A percentile compares a stretch with the other conserved stretches of the same genome.
Evolutionary conservation across 2,797 vertebrate genomes (phyloP).

Genomic region (Sebastes trivittatus): DNA sequence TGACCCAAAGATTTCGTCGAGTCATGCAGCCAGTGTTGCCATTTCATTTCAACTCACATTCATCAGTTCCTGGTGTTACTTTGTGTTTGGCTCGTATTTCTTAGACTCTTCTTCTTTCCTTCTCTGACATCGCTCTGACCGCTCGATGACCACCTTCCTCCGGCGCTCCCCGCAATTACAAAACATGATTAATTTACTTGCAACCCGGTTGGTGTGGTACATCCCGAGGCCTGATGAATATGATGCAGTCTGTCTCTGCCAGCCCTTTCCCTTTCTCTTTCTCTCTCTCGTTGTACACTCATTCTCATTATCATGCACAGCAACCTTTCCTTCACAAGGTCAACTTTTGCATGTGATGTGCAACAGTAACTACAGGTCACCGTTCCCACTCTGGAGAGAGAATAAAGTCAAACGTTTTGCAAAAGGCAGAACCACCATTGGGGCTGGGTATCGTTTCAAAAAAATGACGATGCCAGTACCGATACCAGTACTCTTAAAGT

Average conservation of each 20-base stretch:
- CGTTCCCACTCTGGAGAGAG: slow-evolving; percentile 30
- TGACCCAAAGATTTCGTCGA: slow-evolving; percentile 16
- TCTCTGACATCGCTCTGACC: slow-evolving; percentile 5
- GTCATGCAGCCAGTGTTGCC: background rate
- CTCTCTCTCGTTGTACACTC: slow-evolving; percentile 7
- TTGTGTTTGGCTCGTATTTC: background rate
- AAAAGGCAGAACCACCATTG: slow-evolving; percentile 26
- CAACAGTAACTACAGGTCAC: slow-evolving; percentile 38
- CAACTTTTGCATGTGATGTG: slow-evolving; percentile 24
- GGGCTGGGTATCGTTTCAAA: no score
- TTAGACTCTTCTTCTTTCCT: background rate
- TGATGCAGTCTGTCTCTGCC: slow-evolving; percentile 37
- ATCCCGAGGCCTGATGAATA: slow-evolving; percentile 40
- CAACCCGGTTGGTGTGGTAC: slow-evolving; percentile 1
- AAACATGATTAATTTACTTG: slow-evolving; percentile 63
- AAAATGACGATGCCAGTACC: no score
- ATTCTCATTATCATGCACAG: slow-evolving; percentile 63
- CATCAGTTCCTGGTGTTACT: background rate
- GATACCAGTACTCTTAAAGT: no score
- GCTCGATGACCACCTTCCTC: slow-evolving; percentile 23
- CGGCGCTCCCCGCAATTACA: slow-evolving; percentile 23
- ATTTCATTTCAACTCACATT: background rate
- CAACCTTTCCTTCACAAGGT: slow-evolving; percentile 66
- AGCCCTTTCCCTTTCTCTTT: background rate
- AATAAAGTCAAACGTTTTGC: slow-evolving; percentile 62